Evolutionary conservation across 2,888 invertebrate species (phyloP), one percentile per base, ranked within the genome.

Genomic region (Clitarchus hookeri): DNA sequence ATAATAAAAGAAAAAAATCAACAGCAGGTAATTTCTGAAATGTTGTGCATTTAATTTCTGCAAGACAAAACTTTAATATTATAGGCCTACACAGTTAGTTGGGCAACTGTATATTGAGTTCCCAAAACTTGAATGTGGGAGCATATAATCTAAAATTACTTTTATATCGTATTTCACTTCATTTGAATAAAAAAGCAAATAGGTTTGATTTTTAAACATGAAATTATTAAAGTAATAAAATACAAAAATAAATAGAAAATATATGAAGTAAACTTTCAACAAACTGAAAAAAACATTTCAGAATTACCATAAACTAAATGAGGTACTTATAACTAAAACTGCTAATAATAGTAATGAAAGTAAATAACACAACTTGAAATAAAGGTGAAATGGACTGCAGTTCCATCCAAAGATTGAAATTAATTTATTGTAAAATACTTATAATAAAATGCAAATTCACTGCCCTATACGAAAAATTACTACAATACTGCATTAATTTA

Each of bases 391-490:
- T 23, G 8, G 16, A 23, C 65, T 19, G n/a, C 65, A 65, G 65
- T 65, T 23, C 65, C 65, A 65, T 65, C 65, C 65, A 65, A 65
- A 65, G 65, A 65, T 65, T n/a, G n/a, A 65, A n/a, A 65, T n/a
- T 6, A 65, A 65, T 65, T 65, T 12, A 11, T 65, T 65, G 36
- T 36, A 36, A 36, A 36, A 36, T 36, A 36, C 16, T 65, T n/a
- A 23, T 65, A 19, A 65, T 65, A 16, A 48, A 48, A 48, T 48
- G 16, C 48, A 11, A 48, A 48, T 13, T 48, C 12, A 48, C 16
- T 48, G 4, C 16, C 11, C 48, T 48, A 13, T 16, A 48, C 6
- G 48, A 48, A 48, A 48, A 6, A 48, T 16, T 48, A 2, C 48
- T 48, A 16, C 48, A 48, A 48, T 8, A 48, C 48, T 48, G 8